Base-by-base conservation (phyloP, 2,888 invertebrate species). In the Cheilosia urbana region DNA sequence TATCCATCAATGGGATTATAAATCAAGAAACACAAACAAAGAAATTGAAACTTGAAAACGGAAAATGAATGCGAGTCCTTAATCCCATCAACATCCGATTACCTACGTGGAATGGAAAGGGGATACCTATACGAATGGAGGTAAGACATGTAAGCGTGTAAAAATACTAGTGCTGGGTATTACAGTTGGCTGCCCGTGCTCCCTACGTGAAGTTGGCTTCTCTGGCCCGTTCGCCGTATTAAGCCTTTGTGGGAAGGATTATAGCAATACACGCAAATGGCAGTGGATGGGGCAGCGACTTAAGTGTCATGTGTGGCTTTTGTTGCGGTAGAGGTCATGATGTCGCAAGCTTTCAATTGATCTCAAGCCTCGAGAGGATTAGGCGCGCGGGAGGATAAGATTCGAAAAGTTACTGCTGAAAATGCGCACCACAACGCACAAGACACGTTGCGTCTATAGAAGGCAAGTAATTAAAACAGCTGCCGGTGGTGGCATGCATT, bases 71-170 rank as follows among this genome's bases (percentile, higher is more conserved):
- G 17, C 9, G 34, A 75, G 55, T 75, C 84, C 80, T 84, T 84
- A 84, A 84, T 84, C 84, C 84, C 80, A 84, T 84, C 84, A 84
- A 80, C 79, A 75, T 78, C 63, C 69, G 58, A 73, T 84, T 84
- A 80, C 37, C 42, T 69, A 80, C 37, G 49, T 69, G 53, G 24
- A 37, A 17, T n/a, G 5, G 30, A 17, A 51, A 51, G 24, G 42
- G 42, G 17, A 47, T 19, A 40, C 13, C 19, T 19, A 4, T 4
- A 13, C 27, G 24, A n/a, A 62, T 17, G 27, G 17, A n/a, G 37
- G 47, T 1, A 40, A 5, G 37, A 13, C 21, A 15, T 13, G 4
- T 40, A 27, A 30, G 45, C 69, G 73, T 75, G 55, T 45, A 57
- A 55, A 73, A 53, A 62, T 62, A 34, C 51, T 47, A 5, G n/a